Percentiles rank a stretch among this genome's conserved stretches.
Evolutionary conservation across 1,140 invertebrate species (phyloP).

Genomic region (Aphaenogaster rudis): DNA sequence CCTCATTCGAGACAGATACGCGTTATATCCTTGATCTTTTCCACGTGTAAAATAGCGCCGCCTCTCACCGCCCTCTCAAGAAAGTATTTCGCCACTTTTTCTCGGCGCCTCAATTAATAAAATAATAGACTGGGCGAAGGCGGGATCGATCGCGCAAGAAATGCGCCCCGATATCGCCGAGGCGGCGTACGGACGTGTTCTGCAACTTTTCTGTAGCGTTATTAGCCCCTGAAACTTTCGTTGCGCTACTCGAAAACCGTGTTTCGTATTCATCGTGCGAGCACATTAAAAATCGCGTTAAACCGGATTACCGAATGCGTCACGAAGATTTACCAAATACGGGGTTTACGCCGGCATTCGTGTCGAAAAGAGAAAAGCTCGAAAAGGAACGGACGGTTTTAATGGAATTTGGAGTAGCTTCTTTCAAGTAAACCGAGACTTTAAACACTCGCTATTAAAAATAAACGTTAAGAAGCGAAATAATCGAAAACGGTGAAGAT

Average conservation of each 20-base stretch:
- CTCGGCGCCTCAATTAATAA: slow-evolving; percentile 48
- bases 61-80: not conserved
- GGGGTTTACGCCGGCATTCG: not conserved
- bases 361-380: not conserved
- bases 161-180: not conserved
- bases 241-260: not conserved
- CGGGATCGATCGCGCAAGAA: slow-evolving; percentile 40
- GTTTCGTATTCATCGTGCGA: slow-evolving; percentile 24
- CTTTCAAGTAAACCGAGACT: not conserved
- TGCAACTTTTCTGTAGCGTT: slow-evolving; percentile 17
- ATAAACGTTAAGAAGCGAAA: not conserved
- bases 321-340: not conserved
- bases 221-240: slow-evolving; percentile 6
- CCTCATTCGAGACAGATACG: not conserved
- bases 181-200: not conserved
- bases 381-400: not conserved
- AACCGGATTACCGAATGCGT: slow-evolving; percentile 34
- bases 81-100: slow-evolving; percentile 44
- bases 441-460: not conserved
- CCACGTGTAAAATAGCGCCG: slow-evolving; percentile 17
- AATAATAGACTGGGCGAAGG: slow-evolving; percentile 33
- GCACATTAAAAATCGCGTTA: slow-evolving; percentile 22
- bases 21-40: slow-evolving; percentile 45
- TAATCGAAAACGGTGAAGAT: slow-evolving; percentile 4
- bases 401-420: not conserved